Conservation (phyloP, 2,888 invertebrate genomes). For the Sphaerophoria rueppellii region DNA sequence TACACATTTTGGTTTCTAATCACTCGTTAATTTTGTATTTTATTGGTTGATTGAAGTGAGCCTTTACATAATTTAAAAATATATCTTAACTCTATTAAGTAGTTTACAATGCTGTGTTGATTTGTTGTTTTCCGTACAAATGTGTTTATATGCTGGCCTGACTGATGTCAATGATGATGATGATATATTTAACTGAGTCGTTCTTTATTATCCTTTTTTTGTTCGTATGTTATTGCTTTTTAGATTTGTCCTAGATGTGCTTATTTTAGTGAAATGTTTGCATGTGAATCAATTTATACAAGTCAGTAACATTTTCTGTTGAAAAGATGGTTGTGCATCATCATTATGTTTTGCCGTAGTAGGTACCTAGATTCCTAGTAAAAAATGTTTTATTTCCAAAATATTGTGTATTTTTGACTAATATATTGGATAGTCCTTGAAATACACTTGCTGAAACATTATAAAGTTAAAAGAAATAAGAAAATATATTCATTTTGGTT, state of each 20-base stretch:
- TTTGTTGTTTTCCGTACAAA: not conserved
- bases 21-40: no score
- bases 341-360: not conserved
- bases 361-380: no score
- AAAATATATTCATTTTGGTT: no score
- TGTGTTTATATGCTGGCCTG: not conserved
- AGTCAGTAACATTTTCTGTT: not conserved
- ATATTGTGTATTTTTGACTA: no score
- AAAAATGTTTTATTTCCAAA: no score
- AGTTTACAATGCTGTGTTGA: not conserved
- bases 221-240: not conserved
- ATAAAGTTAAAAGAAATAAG: no score
- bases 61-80: no score
- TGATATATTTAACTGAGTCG: slow-evolving; percentile 25
- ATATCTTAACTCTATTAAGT: no score
- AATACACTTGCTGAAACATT: no score
- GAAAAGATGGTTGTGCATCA: not conserved
- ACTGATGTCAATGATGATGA: not conserved
- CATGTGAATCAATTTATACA: not conserved
- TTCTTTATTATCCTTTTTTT: slow-evolving; percentile 11
- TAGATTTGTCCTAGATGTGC: not conserved
- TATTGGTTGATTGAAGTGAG: no score
- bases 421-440: no score
- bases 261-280: not conserved
- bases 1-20: no score